Evolutionary conservation across 1,140 invertebrate genomes (phyloP).

Genomic region (Bactericera cockerelli): DNA sequence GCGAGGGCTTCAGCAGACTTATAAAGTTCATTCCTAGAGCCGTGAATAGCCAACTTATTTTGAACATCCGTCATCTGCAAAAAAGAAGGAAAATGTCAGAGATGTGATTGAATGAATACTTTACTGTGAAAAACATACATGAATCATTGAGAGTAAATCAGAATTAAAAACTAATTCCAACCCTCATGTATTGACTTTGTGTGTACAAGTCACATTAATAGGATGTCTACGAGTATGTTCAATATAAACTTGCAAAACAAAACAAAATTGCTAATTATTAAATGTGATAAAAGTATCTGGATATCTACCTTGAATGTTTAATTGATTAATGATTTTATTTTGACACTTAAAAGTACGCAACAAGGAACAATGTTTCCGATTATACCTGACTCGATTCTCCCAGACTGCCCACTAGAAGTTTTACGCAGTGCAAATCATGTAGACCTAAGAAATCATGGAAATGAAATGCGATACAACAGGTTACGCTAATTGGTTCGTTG

Average conservation of each 20-base stretch:
- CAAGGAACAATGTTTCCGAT: too few species aligned
- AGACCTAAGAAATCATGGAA: too few species aligned
- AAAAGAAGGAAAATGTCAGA: background rate
- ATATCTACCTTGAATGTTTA: too few species aligned
- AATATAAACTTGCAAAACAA: background rate
- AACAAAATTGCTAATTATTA: background rate
- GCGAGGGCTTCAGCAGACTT: slow-evolving; percentile 9
- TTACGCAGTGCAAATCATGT: too few species aligned
- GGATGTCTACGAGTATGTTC: background rate
- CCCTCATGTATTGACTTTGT: background rate
- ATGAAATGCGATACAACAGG: too few species aligned
- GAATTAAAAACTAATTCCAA: background rate
- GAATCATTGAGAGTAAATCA: background rate
- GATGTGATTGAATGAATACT: background rate
- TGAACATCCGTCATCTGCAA: background rate
- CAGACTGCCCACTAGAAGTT: too few species aligned
- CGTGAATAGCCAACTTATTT: background rate
- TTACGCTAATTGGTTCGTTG: too few species aligned
- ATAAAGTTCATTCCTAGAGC: background rate
- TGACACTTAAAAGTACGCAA: too few species aligned
- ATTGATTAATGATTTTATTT: too few species aligned
- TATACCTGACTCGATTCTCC: too few species aligned
- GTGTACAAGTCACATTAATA: background rate
- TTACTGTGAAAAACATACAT: background rate
- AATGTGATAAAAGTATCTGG: too few species aligned